phyloP scores from a whole-genome alignment of 2,888 invertebrate species.

The Drosophila paracracens region DNA sequence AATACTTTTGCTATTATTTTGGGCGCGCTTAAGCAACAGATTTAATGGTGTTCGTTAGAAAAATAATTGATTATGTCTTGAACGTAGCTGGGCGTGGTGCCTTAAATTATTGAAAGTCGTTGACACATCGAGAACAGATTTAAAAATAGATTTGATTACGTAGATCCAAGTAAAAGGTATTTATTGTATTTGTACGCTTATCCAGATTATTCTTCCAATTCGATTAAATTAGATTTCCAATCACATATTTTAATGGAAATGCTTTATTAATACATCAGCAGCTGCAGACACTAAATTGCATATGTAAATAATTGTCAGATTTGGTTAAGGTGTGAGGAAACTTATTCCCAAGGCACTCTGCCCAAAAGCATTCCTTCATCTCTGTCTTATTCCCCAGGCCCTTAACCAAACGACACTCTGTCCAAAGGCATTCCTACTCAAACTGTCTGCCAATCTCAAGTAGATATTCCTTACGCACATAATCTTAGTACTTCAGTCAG shows the following conservation, averaged over 20 bases:
- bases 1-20: constrained; percentile 7
- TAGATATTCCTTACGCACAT: neutral
- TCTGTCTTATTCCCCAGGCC: neutral
- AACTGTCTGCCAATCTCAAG: neutral
- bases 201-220: neutral
- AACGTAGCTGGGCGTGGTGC: neutral
- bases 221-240: neutral
- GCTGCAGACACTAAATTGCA: neutral
- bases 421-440: neutral
- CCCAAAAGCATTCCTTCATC: neutral
- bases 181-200: neutral
- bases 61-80: constrained; percentile 8
- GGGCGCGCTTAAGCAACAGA: neutral
- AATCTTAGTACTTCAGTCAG: neutral
- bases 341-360: neutral
- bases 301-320: neutral
- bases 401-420: neutral
- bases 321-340: neutral
- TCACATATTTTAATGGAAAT: neutral
- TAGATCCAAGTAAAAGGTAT: neutral
- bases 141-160: neutral
- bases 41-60: constrained; percentile 10
- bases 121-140: neutral
- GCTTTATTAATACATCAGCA: neutral
- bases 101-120: neutral